Conservation (phyloP, 2,797 vertebrate species). For the Enoplosus armatus region DNA sequence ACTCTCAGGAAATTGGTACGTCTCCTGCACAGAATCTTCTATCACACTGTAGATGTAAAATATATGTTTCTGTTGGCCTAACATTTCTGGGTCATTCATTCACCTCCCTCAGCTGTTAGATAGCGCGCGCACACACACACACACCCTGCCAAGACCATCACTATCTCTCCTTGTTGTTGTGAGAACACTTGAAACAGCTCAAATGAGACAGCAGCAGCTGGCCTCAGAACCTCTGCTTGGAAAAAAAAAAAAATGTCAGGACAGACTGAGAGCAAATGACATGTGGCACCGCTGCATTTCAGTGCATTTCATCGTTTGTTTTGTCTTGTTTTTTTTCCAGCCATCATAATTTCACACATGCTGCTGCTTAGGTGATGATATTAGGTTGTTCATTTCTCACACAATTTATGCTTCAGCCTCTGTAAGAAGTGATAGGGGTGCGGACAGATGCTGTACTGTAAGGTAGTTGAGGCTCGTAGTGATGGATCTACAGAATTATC, state of each 20-base stretch:
- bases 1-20: not conserved
- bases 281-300: not conserved
- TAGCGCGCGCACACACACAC: too few species aligned
- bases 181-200: constrained; percentile 62
- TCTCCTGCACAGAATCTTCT: not conserved
- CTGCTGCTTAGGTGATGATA: not conserved
- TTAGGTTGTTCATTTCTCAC: not conserved
- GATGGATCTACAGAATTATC: too few species aligned
- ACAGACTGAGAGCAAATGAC: constrained; percentile 37
- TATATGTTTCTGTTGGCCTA: constrained; percentile 14
- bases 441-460: not conserved
- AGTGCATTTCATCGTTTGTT: not conserved
- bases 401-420: not conserved
- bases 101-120: constrained; percentile 32
- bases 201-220: constrained; percentile 69
- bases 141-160: constrained; percentile 30
- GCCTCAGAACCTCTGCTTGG: constrained; percentile 54
- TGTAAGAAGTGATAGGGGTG: not conserved
- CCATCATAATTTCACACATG: not conserved
- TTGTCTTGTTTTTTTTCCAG: constrained; percentile 1
- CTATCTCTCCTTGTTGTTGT: constrained; percentile 39
- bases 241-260: constrained; percentile 26
- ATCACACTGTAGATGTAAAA: constrained; percentile 13
- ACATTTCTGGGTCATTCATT: too few species aligned
- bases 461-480: not conserved